A percentile compares a stretch with the other conserved stretches of the same genome.
Evolutionary conservation across 2,797 vertebrate species (phyloP).

Genomic region (Psittacula derbiana): DNA sequence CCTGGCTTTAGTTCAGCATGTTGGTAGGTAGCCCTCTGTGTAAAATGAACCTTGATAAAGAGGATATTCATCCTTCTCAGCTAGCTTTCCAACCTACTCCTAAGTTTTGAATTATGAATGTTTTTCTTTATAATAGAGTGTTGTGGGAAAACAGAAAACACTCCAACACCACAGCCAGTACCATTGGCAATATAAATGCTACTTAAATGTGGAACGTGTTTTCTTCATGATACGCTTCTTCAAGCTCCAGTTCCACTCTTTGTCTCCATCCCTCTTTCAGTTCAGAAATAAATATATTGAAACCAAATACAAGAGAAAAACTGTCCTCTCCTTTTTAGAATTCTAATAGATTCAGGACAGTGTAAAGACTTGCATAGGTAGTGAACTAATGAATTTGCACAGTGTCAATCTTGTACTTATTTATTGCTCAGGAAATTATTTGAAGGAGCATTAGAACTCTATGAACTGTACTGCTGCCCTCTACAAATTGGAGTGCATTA

Average conservation of each 20-base stretch:
- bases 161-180: background rate
- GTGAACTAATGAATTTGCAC: background rate
- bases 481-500: background rate
- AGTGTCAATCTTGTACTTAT: background rate
- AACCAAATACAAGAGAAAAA: background rate
- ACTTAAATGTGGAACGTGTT: background rate
- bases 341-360: background rate
- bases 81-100: background rate
- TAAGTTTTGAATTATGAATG: background rate
- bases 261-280: background rate
- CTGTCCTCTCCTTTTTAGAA: background rate
- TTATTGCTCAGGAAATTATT: background rate
- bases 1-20: background rate
- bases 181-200: conserved; percentile 7
- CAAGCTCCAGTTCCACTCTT: background rate
- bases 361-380: background rate
- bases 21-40: background rate
- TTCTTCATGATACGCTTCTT: background rate
- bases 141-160: background rate
- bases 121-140: background rate
- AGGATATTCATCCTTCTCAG: conserved; percentile 24
- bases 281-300: background rate
- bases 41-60: conserved; percentile 9
- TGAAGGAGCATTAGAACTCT: background rate
- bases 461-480: background rate